Percentiles rank a stretch among this genome's conserved stretches.
These are phyloP conservation scores for Timema cristinae DNA, from an alignment of 2,888 invertebrate species.

Conservation along the genomic window DNA sequence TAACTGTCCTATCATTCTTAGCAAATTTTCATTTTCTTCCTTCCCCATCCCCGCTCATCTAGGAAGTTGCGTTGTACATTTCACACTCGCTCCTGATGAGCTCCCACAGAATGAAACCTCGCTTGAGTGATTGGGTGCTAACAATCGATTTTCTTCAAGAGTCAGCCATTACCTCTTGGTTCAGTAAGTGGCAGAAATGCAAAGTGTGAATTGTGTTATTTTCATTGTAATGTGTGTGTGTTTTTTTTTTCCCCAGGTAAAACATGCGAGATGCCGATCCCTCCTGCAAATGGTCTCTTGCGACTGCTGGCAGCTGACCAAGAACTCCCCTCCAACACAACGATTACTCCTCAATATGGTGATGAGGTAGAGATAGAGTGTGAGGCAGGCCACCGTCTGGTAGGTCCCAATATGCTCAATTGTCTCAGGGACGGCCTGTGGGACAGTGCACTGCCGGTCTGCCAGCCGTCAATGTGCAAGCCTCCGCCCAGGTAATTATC, in stretches of 20 bases:
- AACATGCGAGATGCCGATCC: slow-evolving; percentile 9
- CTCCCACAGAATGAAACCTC: too few relatives aligned
- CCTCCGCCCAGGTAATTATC: slow-evolving; percentile 35
- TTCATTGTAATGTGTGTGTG: too few relatives aligned
- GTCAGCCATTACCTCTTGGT: not conserved
- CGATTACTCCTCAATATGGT: slow-evolving; percentile 38
- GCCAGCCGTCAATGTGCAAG: slow-evolving; percentile 45
- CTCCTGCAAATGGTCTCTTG: slow-evolving; percentile 19
- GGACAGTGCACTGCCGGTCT: slow-evolving; percentile 47
- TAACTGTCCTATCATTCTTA: too few relatives aligned
- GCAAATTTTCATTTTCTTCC: too few relatives aligned
- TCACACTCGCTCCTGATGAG: too few relatives aligned
- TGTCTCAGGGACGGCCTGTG: slow-evolving; percentile 55
- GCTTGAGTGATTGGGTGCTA: too few relatives aligned
- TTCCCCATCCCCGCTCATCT: too few relatives aligned
- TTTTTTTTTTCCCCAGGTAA: slow-evolving; percentile 10
- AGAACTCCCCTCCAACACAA: not conserved
- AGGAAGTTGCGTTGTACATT: too few relatives aligned
- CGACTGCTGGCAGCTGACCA: slow-evolving; percentile 17
- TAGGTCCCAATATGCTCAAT: slow-evolving; percentile 48
- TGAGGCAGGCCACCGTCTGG: slow-evolving; percentile 44
- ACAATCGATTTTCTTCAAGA: not conserved
- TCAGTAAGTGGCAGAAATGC: not conserved
- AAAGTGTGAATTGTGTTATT: not conserved
- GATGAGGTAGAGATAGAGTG: slow-evolving; percentile 54